Conservation (phyloP, 2,797 vertebrate species). For the Scarus forsteni region DNA sequence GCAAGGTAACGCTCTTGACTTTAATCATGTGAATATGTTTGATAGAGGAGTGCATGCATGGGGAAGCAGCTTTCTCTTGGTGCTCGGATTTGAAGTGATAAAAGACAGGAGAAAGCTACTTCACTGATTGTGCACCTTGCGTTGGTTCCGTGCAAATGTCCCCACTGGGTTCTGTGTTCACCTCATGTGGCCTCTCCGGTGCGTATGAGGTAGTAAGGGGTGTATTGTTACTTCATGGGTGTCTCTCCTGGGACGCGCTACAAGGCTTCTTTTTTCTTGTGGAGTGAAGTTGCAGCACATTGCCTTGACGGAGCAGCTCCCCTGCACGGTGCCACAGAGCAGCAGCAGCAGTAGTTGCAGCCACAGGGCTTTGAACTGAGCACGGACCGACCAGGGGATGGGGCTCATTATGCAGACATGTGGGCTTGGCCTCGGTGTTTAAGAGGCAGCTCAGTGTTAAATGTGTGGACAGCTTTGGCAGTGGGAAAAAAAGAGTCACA, state of each 20-base stretch:
- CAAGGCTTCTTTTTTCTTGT: slow-evolving; percentile 8
- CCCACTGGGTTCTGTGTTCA: slow-evolving; percentile 36
- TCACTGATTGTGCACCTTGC: slow-evolving; percentile 75
- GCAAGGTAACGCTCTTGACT: slow-evolving; percentile 81
- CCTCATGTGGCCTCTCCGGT: slow-evolving; percentile 58
- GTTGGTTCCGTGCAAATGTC: slow-evolving; percentile 31
- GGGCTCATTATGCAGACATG: slow-evolving; percentile 14
- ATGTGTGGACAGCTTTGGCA: slow-evolving; percentile 2
- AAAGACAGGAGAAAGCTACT: slow-evolving; percentile 21
- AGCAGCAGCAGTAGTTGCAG: neutral
- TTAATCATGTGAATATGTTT: slow-evolving; percentile 36
- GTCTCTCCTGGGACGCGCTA: slow-evolving; percentile 29
- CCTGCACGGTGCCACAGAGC: slow-evolving; percentile 38
- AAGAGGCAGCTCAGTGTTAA: neutral
- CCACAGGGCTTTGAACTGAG: slow-evolving; percentile 25
- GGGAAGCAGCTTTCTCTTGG: slow-evolving; percentile 31
- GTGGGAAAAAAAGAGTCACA: neutral
- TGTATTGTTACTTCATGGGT: slow-evolving; percentile 26
- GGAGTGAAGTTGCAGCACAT: slow-evolving; percentile 53
- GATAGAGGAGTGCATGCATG: slow-evolving; percentile 30
- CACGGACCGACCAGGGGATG: slow-evolving; percentile 17
- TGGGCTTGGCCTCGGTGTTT: slow-evolving; percentile 3
- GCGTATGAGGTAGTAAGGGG: neutral
- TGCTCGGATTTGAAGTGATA: slow-evolving; percentile 55
- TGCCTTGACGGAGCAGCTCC: slow-evolving; percentile 27